Percentiles rank a stretch among this genome's conserved stretches.
Conservation (phyloP, 2,888 invertebrate genomes). For the Pemphredon lugubris region DNA sequence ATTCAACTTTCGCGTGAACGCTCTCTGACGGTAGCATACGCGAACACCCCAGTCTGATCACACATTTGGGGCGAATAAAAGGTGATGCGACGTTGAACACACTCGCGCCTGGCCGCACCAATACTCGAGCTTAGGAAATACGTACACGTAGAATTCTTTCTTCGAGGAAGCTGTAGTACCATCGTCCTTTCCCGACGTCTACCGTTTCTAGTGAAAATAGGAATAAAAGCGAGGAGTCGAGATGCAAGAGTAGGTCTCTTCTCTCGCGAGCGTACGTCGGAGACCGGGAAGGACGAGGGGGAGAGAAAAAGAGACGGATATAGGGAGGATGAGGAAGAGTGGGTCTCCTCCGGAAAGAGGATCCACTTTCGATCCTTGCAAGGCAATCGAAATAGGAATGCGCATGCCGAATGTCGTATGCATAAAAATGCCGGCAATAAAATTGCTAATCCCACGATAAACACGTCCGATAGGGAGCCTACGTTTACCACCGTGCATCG, state of each 20-base stretch:
- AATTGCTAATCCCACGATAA: conserved; percentile 64
- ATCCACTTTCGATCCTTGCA: conserved; percentile 50
- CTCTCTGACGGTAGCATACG: not conserved
- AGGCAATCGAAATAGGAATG: conserved; percentile 40
- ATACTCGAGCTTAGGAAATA: not conserved
- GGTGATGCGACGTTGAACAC: conserved; percentile 17
- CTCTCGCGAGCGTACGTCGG: not conserved
- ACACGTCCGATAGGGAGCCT: conserved; percentile 56
- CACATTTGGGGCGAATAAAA: conserved; percentile 33
- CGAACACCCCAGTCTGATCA: conserved; percentile 8
- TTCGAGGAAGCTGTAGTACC: conserved; percentile 34
- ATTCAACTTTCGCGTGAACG: conserved; percentile 31
- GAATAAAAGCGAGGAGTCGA: conserved; percentile 42
- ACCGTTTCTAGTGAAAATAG: conserved; percentile 35
- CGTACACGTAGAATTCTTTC: conserved; percentile 27
- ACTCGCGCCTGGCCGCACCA: not conserved
- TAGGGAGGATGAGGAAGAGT: conserved; percentile 5
- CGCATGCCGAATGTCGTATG: conserved; percentile 27
- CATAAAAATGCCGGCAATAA: conserved; percentile 58
- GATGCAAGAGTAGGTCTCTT: conserved; percentile 35
- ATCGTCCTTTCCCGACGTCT: conserved; percentile 30
- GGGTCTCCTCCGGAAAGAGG: conserved; percentile 26
- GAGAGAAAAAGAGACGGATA: conserved; percentile 2
- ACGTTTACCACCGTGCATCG: conserved; percentile 5
- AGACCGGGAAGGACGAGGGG: not conserved